Evolutionary conservation across 1,140 invertebrate genomes (phyloP).

Genomic region (Drosophila hydei): DNA sequence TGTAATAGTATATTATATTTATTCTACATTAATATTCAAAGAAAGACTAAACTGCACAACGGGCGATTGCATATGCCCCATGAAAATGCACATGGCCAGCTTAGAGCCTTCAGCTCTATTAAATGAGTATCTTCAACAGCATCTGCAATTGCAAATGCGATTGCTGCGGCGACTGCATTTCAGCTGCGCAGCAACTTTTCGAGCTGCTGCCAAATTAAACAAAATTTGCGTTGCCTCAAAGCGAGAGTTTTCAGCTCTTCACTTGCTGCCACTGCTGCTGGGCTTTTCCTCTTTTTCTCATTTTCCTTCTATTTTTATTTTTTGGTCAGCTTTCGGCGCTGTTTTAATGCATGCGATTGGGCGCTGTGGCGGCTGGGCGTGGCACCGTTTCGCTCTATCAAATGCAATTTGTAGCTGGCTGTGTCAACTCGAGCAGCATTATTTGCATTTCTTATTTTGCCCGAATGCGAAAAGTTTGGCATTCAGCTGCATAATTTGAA

Average conservation of each 20-base stretch:
- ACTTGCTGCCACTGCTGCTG: background rate
- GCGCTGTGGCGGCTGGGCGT: background rate
- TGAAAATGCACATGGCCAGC: background rate
- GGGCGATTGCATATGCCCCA: background rate
- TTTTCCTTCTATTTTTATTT: background rate
- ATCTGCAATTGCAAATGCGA: slow-evolving; percentile 8
- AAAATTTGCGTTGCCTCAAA: slow-evolving; percentile 53
- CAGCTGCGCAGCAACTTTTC: slow-evolving; percentile 51
- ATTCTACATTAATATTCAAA: too few species aligned
- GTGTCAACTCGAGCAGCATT: slow-evolving; percentile 53
- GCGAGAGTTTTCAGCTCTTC: slow-evolving; percentile 26
- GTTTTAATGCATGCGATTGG: slow-evolving; percentile 45
- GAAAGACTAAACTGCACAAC: too few species aligned
- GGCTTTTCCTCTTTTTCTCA: background rate
- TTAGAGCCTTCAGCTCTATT: background rate
- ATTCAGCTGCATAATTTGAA: slow-evolving; percentile 29
- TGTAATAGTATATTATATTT: too few species aligned
- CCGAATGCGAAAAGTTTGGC: slow-evolving; percentile 37
- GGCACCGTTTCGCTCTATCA: slow-evolving; percentile 44
- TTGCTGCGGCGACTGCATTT: slow-evolving; percentile 6
- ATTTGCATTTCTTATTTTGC: slow-evolving; percentile 67
- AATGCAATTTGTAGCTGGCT: slow-evolving; percentile 59
- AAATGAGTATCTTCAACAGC: slow-evolving; percentile 7
- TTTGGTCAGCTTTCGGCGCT: slow-evolving; percentile 36
- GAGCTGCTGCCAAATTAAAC: slow-evolving; percentile 69